phyloP scores from a whole-genome alignment of 2,113 vertebrate species.

The Antidorcas marsupialis region DNA sequence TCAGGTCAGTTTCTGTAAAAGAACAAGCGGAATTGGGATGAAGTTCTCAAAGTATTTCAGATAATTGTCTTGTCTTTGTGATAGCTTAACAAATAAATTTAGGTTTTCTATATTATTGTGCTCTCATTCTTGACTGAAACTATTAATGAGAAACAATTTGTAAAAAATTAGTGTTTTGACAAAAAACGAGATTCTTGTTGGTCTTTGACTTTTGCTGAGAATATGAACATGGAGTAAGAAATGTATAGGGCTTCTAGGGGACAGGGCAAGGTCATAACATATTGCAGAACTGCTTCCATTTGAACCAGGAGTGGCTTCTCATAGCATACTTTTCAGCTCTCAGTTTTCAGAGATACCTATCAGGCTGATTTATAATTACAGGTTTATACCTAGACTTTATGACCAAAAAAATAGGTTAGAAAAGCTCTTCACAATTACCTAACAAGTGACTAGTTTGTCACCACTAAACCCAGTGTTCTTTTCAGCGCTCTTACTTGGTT shows the following conservation, averaged over 20 bases:
- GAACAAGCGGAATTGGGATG: slow-evolving; percentile 39
- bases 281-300: background rate
- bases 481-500: background rate
- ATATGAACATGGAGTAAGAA: background rate
- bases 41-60: slow-evolving; percentile 21
- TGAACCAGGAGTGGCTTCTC: background rate
- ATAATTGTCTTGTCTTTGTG: slow-evolving; percentile 76
- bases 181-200: background rate
- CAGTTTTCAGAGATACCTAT: background rate
- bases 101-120: slow-evolving; percentile 79
- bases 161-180: background rate
- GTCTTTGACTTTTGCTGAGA: background rate
- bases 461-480: background rate
- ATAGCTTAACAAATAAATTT: slow-evolving; percentile 82
- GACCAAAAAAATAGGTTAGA: background rate
- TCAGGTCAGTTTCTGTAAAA: slow-evolving; percentile 52
- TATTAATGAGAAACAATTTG: background rate
- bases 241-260: background rate
- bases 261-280: background rate
- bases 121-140: slow-evolving; percentile 59
- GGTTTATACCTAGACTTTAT: background rate
- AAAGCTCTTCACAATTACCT: background rate
- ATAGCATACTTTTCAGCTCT: background rate
- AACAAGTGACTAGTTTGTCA: background rate
- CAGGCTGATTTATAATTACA: background rate